Percentiles rank a stretch among this genome's conserved stretches.
Conservation (phyloP, 2,888 invertebrate species). For the Nephrocerus scutellatus region DNA sequence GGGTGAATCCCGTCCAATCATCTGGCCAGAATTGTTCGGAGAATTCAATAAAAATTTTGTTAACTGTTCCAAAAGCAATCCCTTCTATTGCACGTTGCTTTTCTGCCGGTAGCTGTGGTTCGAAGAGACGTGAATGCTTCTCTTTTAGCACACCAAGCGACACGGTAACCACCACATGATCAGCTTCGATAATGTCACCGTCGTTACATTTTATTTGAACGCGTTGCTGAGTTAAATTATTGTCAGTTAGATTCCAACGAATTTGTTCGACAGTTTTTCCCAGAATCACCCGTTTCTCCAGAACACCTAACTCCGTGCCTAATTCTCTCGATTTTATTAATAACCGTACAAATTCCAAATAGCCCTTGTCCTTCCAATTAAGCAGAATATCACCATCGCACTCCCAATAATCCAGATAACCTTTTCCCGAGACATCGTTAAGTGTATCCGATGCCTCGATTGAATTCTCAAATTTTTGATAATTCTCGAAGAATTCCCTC, state of each 20-base stretch:
- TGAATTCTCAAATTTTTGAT: conserved; percentile 50
- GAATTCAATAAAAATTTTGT: conserved; percentile 59
- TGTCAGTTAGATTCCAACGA: conserved; percentile 37
- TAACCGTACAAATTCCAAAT: conserved; percentile 60
- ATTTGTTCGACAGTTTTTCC: conserved; percentile 33
- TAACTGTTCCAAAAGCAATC: conserved; percentile 55
- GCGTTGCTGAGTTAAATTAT: conserved; percentile 30
- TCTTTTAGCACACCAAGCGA: conserved; percentile 59
- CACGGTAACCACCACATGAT: conserved; percentile 56
- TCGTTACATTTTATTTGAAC: conserved; percentile 41
- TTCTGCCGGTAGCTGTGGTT: conserved; percentile 48
- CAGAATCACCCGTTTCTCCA: conserved; percentile 42
- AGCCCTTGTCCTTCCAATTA: conserved; percentile 71
- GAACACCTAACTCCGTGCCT: conserved; percentile 32
- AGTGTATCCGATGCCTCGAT: conserved; percentile 59
- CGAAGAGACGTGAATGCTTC: conserved; percentile 43
- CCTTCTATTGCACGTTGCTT: conserved; percentile 52
- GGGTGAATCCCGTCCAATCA: conserved; percentile 51
- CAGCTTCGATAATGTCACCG: conserved; percentile 48
- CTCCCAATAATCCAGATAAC: conserved; percentile 57
- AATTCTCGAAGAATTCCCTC: conserved; percentile 55
- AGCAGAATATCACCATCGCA: conserved; percentile 65
- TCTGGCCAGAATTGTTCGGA: conserved; percentile 55
- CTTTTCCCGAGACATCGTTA: conserved; percentile 61
- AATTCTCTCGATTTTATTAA: conserved; percentile 48